Base-by-base conservation (phyloP, 2,113 vertebrate species). In the Edolisoma coerulescens region DNA sequence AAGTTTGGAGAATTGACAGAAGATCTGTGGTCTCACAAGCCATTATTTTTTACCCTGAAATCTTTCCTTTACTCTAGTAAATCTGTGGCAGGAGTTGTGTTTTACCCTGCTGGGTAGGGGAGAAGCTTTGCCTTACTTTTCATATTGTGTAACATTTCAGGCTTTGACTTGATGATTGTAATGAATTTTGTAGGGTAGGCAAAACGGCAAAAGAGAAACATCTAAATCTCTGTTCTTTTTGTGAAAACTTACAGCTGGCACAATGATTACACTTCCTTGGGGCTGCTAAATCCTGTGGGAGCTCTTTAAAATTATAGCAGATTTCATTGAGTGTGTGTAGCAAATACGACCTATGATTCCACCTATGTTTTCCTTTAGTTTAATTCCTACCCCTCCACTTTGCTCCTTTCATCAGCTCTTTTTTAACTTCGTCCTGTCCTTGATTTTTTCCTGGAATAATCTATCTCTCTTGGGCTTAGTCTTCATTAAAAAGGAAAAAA, bases 401-500 rank as follows among this genome's bases (percentile, higher is more conserved):
- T 52, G 2, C 27, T 93, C 35, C n/a, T 95, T 94, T 84, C 74
- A 71, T 95, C 68, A 74, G 27, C 47, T 91, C 42, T 78, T 70
- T 70, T 83, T 90, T 59, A 77, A 77, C 52, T 87, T 96, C 2
- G 18, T 77, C 39, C 39, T 84, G 84, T 33, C 78, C 42, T 90
- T 88, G 67, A 77, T 68, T 70, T 89, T 91, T 80, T 59, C 10
- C 21, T 77, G 6, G 59, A 90, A 91, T 83, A 93, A 80, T 74
- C 54, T 67, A 68, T 2, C 19, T 94, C 54, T 93, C 42, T 42
- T 67, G 71, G 63, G 80, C 32, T 86, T 4, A 10, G 37, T 71
- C 64, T 95, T 96, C 56, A 60, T 84, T 87, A 87, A 63, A 85
- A 96, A 73, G n/a, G 30, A 33, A 73, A 95, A 92, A 95, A 92